Conservation (phyloP, 2,113 vertebrate genomes). For the Erpornis zantholeuca region DNA sequence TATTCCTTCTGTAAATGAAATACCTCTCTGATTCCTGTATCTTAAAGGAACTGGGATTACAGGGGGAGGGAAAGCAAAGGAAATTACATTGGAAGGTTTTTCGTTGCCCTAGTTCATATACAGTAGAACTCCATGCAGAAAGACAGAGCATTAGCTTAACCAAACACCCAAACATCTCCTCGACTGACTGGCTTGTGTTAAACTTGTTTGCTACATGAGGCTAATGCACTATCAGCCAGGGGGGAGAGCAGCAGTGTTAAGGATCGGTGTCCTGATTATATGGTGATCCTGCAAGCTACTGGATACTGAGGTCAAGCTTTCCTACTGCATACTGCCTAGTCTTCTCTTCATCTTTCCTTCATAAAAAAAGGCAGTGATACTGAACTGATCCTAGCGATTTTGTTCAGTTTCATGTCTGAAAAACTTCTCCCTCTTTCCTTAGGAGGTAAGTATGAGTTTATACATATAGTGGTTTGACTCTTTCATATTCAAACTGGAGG, state of each 20-base stretch:
- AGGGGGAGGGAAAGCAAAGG: background rate
- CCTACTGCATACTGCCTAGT: background rate
- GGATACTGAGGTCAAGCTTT: background rate
- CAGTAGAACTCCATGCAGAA: background rate
- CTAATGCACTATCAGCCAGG: background rate
- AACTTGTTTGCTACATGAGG: background rate
- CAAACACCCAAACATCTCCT: background rate
- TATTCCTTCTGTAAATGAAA: background rate
- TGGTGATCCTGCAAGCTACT: background rate
- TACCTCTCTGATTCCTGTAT: background rate
- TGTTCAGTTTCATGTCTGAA: background rate
- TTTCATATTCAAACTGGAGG: background rate
- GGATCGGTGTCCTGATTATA: background rate
- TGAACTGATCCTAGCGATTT: background rate
- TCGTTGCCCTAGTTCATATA: background rate
- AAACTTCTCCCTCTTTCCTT: background rate
- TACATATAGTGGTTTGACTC: background rate
- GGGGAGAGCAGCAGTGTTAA: background rate
- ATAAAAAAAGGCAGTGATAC: background rate
- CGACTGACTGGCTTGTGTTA: background rate
- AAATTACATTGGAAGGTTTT: background rate
- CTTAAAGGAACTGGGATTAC: background rate
- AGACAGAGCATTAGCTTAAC: background rate
- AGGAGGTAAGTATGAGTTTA: background rate
- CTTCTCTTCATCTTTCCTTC: background rate